These are phyloP conservation scores for Bungarus multicinctus DNA, from an alignment of 2,113 vertebrate species.

Conservation along the genomic window DNA sequence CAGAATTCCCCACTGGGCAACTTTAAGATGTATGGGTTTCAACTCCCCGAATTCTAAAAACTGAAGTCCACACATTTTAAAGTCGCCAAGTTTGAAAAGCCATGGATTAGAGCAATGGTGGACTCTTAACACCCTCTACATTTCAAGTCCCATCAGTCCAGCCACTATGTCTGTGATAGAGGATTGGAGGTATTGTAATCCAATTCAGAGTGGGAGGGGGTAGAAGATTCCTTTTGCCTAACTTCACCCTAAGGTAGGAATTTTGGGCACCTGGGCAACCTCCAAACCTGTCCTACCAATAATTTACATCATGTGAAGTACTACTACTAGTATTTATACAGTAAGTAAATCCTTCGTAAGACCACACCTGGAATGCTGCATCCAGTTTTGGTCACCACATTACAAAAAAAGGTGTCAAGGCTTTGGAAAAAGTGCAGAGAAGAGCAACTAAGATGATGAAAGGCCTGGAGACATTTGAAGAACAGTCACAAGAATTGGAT, in stretches of 20 bases:
- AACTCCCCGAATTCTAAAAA: background rate
- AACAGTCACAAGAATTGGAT: no score
- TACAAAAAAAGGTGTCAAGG: no score
- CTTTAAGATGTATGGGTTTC: background rate
- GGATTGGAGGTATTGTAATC: background rate
- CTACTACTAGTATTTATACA: no score
- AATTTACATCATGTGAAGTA: background rate
- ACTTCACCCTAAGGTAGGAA: background rate
- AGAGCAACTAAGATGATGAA: no score
- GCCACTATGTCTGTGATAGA: background rate
- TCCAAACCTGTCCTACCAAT: background rate
- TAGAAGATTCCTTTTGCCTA: background rate
- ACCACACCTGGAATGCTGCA: no score
- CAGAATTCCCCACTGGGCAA: background rate
- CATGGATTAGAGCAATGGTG: background rate
- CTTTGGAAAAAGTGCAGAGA: no score
- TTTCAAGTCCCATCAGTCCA: background rate
- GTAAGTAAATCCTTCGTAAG: no score
- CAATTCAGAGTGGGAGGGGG: background rate
- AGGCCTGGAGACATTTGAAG: no score
- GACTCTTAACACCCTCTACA: background rate
- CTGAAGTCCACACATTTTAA: background rate
- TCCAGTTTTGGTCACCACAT: no score
- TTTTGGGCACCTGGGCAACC: no score
- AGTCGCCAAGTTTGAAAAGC: background rate